Evolutionary conservation across 2,797 vertebrate genomes (phyloP), one percentile per base, ranked within the genome.

Genomic region (Sparus aurata): DNA sequence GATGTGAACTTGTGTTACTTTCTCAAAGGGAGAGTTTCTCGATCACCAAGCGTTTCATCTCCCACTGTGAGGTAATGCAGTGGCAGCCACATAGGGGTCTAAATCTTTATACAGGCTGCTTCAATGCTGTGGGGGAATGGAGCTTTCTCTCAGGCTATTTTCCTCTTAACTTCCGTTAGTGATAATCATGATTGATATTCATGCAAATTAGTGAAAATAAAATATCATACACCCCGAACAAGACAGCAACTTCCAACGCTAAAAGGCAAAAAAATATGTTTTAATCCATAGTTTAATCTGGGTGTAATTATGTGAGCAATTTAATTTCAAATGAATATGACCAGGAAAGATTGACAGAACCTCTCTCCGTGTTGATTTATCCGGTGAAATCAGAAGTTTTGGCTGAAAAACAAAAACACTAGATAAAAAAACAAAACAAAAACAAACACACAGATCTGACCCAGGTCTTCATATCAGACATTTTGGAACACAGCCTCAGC

Each of bases 1-100:
- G 84, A 90, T 90, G 87, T 87, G 72, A 74, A 53, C 77, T 88
- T 54, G 52, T 61, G 49, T 75, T 79, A 79, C 22, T 57, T 23
- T 77, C 70, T 79, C 63, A 75, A 69, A 89, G 34, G 47, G 53
- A 81, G 46, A 57, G 54, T 46, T 64, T 75, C 80, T 84, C 41
- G 46, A 83, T 80, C 64, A 73, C 67, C 7, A 10, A 82, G 45
- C 6, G 13, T 78, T 88, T 75, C 57, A 84, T 70, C 60, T 86
- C 85, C 82, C 38, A 30, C 76, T 71, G 83, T 64, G 78, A 87
- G 77, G 47, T 65, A 72, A 86, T 61, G 79, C 30, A 65, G 75
- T 22, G 0, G 20, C 65, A 81, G 66, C 66, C 47, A 71, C 73
- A 58, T 4, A 18, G 82, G 77, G 52, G 67, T 87, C 57, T 66